These are phyloP conservation scores for Synergus japonicus DNA, from an alignment of 2,888 invertebrate species.

Conservation along the genomic window DNA sequence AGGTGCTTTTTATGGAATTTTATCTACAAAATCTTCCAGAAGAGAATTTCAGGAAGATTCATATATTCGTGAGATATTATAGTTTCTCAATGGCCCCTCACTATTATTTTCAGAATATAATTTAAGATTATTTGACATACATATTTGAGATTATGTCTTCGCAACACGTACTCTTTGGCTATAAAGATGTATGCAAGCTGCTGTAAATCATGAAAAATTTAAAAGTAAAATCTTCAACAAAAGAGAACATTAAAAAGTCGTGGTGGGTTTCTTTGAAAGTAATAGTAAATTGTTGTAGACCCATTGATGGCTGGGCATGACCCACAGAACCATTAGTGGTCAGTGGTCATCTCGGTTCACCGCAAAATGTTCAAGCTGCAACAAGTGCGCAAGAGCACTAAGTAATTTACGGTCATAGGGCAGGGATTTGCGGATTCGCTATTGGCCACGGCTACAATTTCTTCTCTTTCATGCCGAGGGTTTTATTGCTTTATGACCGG, in stretches of 20 bases:
- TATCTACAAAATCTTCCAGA: too few relatives aligned
- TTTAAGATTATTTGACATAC: too few relatives aligned
- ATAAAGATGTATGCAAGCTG: too few relatives aligned
- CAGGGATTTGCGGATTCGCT: conserved; percentile 60
- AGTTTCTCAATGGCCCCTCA: too few relatives aligned
- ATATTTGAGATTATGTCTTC: too few relatives aligned
- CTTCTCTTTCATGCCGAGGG: conserved; percentile 50
- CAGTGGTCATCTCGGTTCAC: conserved; percentile 63
- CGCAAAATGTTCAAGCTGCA: conserved; percentile 65
- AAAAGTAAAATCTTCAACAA: neutral
- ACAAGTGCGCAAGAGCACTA: conserved; percentile 60
- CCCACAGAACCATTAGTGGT: conserved; percentile 66
- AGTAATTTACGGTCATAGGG: conserved; percentile 67
- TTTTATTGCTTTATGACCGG: conserved; percentile 63
- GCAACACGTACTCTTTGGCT: too few relatives aligned
- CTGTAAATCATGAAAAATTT: neutral
- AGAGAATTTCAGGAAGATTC: too few relatives aligned
- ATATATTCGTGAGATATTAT: too few relatives aligned
- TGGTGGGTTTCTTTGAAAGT: neutral
- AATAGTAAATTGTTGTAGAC: neutral
- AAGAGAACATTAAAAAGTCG: neutral
- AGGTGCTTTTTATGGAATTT: neutral
- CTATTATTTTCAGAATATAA: too few relatives aligned
- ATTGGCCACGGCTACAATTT: conserved; percentile 59
- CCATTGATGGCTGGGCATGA: conserved; percentile 20